Percentiles rank a stretch among this genome's conserved stretches.
Conservation (phyloP, 1,140 invertebrate genomes). For the Rhopalosiphum padi region DNA sequence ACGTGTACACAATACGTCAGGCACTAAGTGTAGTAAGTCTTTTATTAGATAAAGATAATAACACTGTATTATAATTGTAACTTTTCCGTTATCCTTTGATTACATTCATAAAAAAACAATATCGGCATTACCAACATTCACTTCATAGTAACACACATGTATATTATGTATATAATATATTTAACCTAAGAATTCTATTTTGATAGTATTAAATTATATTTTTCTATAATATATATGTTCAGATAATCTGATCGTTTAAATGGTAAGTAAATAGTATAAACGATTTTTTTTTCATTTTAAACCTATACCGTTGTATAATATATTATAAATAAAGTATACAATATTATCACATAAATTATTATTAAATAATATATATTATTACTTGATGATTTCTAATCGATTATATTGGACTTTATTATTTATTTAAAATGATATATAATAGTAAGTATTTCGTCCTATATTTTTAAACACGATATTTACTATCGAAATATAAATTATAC, state of each 20-base stretch:
- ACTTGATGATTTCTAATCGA: neutral
- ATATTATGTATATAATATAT: neutral
- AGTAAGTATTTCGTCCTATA: neutral
- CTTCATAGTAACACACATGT: too few relatives aligned
- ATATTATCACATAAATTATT: constrained; percentile 20
- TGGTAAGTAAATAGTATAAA: neutral
- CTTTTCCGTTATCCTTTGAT: too few relatives aligned
- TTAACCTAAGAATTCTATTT: neutral
- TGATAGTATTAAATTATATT: neutral
- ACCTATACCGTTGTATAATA: neutral
- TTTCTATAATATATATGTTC: neutral
- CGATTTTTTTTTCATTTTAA: neutral
- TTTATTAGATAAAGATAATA: too few relatives aligned
- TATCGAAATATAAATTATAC: neutral
- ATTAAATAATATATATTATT: neutral
- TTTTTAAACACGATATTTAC: neutral
- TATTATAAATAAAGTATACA: neutral
- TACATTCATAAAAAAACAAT: too few relatives aligned
- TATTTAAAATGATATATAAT: neutral
- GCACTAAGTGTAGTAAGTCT: too few relatives aligned
- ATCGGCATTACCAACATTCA: too few relatives aligned
- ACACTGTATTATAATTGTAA: too few relatives aligned
- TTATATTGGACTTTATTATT: neutral
- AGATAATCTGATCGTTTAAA: neutral
- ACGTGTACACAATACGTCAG: too few relatives aligned